Evolutionary conservation across 2,888 invertebrate species (phyloP).

Genomic region (Augiades crinisus): DNA sequence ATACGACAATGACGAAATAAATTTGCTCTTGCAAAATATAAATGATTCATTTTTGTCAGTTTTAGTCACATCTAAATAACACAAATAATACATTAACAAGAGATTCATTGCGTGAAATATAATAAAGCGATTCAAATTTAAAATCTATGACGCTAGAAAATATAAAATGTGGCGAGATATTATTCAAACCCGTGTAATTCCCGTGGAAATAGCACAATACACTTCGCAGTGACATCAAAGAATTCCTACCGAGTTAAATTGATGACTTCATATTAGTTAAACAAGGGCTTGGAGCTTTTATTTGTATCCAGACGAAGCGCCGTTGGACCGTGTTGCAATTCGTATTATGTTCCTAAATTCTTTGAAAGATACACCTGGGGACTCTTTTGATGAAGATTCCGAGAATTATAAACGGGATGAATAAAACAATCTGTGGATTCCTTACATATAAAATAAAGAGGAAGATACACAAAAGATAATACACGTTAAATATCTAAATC

Average conservation of each 20-base stretch:
- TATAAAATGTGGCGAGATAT: constrained; percentile 26
- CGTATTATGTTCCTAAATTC: constrained; percentile 22
- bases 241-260: constrained; percentile 43
- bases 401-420: constrained; percentile 3
- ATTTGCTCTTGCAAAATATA: too few species aligned
- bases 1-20: too few species aligned
- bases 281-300: constrained; percentile 34
- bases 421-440: neutral
- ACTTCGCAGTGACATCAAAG: constrained; percentile 52
- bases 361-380: constrained; percentile 21
- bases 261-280: constrained; percentile 50
- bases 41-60: too few species aligned
- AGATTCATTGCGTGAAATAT: constrained; percentile 4
- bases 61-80: too few species aligned
- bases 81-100: too few species aligned
- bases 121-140: constrained; percentile 21
- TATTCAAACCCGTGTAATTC: constrained; percentile 26
- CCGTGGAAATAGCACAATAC: constrained; percentile 26
- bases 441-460: neutral
- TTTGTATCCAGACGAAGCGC: constrained; percentile 27
- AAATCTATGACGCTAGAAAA: constrained; percentile 22
- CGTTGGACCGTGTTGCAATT: constrained; percentile 17
- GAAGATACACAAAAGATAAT: neutral
- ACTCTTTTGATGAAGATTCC: constrained; percentile 1
- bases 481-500: neutral